Evolutionary conservation across 1,140 invertebrate genomes (phyloP).

Genomic region (Brachionus rubens): DNA sequence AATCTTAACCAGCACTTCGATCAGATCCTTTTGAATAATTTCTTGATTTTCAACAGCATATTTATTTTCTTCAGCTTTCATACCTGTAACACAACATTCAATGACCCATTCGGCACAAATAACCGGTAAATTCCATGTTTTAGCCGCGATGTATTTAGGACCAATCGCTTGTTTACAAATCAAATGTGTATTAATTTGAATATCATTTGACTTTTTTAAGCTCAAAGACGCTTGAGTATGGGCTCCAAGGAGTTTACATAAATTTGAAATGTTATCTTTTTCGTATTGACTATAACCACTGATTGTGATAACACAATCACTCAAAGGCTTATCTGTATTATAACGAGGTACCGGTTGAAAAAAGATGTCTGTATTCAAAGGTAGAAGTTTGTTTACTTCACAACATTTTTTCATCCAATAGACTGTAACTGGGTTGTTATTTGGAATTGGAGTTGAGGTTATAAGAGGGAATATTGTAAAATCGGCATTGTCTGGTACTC

Average conservation of each 20-base stretch:
- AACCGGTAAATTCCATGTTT: slow-evolving; percentile 35
- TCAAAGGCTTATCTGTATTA: background rate
- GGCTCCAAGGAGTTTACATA: slow-evolving; percentile 20
- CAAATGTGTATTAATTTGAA: slow-evolving; percentile 32
- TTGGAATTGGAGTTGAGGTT: background rate
- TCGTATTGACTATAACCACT: slow-evolving; percentile 22
- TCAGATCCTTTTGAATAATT: slow-evolving; percentile 11
- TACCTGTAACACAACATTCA: slow-evolving; percentile 30
- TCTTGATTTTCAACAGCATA: slow-evolving; percentile 25
- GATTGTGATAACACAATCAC: slow-evolving; percentile 34
- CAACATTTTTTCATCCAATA: slow-evolving; percentile 45
- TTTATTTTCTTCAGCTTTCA: slow-evolving; percentile 27
- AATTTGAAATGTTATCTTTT: slow-evolving; percentile 44
- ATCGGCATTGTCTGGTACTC: background rate
- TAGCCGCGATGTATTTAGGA: slow-evolving; percentile 38
- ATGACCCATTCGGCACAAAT: slow-evolving; percentile 40
- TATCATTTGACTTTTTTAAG: slow-evolving; percentile 18
- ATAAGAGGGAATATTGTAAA: slow-evolving; percentile 20
- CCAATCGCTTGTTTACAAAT: slow-evolving; percentile 42
- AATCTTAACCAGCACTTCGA: slow-evolving; percentile 22
- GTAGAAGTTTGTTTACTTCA: slow-evolving; percentile 21
- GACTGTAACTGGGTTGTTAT: slow-evolving; percentile 38
- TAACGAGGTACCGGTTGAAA: slow-evolving; percentile 25
- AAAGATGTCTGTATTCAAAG: background rate
- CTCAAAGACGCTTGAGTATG: slow-evolving; percentile 30